Conservation (phyloP, 2,888 invertebrate genomes). For the Liposcelis brunnea region DNA sequence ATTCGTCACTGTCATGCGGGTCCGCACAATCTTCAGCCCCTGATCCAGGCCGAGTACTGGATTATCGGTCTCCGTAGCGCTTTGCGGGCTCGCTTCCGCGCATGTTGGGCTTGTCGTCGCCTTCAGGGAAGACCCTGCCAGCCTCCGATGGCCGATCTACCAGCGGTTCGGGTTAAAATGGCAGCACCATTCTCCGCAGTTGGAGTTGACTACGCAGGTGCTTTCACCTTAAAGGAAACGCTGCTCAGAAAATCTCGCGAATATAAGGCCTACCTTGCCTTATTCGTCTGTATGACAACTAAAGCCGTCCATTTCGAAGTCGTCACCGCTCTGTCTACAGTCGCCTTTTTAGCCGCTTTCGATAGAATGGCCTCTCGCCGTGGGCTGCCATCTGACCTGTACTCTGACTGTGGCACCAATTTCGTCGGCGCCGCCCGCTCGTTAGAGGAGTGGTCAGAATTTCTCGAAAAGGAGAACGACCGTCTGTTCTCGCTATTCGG, state of each 20-base stretch:
- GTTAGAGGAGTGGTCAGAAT: slow-evolving; percentile 8
- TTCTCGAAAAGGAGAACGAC: not conserved
- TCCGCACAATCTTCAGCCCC: too few species aligned
- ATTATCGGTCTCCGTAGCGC: too few species aligned
- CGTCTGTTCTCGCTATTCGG: not conserved
- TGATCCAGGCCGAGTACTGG: too few species aligned
- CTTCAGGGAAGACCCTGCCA: too few species aligned
- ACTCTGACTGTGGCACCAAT: slow-evolving; percentile 17
- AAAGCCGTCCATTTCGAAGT: slow-evolving; percentile 16
- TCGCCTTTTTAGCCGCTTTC: slow-evolving; percentile 15
- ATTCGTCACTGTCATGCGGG: too few species aligned
- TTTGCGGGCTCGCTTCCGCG: too few species aligned
- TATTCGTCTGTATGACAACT: slow-evolving; percentile 15
- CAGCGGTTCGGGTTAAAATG: too few species aligned
- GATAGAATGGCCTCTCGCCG: slow-evolving; percentile 15
- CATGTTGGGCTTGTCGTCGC: too few species aligned
- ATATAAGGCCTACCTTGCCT: too few species aligned
- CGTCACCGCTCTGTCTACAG: slow-evolving; percentile 14
- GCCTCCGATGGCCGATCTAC: too few species aligned
- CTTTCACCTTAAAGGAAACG: too few species aligned
- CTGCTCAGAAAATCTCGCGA: too few species aligned
- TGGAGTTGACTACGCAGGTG: slow-evolving; percentile 19
- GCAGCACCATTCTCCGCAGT: slow-evolving; percentile 38
- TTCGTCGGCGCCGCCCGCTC: slow-evolving; percentile 15
- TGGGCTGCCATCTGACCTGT: slow-evolving; percentile 14